phyloP scores from a whole-genome alignment of 92 coral and sea anemone genomes.

The Zoanthus sansibaricus region DNA sequence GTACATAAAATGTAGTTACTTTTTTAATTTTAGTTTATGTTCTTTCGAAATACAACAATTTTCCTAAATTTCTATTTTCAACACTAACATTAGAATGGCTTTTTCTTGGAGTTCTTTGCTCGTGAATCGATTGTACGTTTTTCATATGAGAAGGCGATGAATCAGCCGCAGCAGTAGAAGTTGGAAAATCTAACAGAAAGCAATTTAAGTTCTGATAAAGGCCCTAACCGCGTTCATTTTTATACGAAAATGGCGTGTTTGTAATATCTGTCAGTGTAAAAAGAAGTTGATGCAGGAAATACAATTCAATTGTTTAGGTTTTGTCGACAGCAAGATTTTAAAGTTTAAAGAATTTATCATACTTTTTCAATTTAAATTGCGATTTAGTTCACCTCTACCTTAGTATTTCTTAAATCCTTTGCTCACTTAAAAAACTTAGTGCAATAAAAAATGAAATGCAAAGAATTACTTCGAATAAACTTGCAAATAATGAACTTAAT shows the following conservation, averaged over 20 bases:
- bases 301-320: background rate
- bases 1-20: constrained; percentile 6
- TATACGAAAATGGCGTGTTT: background rate
- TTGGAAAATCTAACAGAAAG: no score
- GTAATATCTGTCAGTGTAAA: background rate
- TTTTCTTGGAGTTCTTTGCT: constrained; percentile 33
- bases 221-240: background rate
- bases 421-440: background rate
- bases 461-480: background rate
- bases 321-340: background rate
- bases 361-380: background rate
- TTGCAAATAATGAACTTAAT: background rate
- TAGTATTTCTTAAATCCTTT: background rate
- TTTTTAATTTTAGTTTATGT: background rate
- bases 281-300: background rate
- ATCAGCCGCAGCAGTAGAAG: background rate
- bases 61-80: constrained; percentile 41
- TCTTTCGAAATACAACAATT: constrained; percentile 22
- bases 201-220: no score
- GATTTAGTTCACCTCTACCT: no score
- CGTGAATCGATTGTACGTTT: constrained; percentile 1
- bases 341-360: background rate
- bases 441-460: background rate
- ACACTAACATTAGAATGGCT: constrained; percentile 34
- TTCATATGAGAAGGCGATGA: background rate